Conservation (phyloP, 2,888 invertebrate genomes). For the Cryptosula pallasiana region DNA sequence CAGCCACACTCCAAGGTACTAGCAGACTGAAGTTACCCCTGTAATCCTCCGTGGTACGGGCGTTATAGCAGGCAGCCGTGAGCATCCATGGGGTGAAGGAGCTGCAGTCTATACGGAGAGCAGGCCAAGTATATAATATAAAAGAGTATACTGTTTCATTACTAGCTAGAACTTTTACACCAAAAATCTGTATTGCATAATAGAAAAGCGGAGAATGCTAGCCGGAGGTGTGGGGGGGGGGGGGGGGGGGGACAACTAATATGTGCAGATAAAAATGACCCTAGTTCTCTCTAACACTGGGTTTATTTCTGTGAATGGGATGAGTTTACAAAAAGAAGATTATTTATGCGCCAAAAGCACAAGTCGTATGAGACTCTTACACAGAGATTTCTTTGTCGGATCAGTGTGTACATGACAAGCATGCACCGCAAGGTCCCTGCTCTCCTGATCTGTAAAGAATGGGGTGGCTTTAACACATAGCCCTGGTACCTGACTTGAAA, state of each 20-base stretch:
- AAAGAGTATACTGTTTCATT: too few relatives aligned
- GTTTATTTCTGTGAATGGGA: too few relatives aligned
- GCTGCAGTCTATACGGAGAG: too few relatives aligned
- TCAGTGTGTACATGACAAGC: constrained; percentile 1
- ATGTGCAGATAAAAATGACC: too few relatives aligned
- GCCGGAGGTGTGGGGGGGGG: neutral
- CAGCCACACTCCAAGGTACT: neutral
- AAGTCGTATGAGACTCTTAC: too few relatives aligned
- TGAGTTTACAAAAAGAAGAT: neutral
- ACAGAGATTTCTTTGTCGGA: neutral
- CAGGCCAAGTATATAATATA: too few relatives aligned
- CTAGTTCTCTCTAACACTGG: too few relatives aligned
- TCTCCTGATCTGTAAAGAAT: neutral
- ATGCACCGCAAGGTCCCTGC: neutral
- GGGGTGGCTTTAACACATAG: constrained; percentile 5
- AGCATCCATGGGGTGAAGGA: neutral
- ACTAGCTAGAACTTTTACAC: too few relatives aligned
- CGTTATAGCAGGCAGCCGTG: neutral
- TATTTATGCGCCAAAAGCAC: neutral
- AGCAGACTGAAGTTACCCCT: neutral
- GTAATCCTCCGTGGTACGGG: neutral
- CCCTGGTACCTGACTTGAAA: neutral
- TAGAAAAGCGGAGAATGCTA: neutral
- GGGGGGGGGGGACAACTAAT: too few relatives aligned
- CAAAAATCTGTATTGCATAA: neutral